A percentile compares a stretch with the other conserved stretches of the same genome.
phyloP scores from a whole-genome alignment of 2,888 invertebrate species.

The Ophion obscuratus region DNA sequence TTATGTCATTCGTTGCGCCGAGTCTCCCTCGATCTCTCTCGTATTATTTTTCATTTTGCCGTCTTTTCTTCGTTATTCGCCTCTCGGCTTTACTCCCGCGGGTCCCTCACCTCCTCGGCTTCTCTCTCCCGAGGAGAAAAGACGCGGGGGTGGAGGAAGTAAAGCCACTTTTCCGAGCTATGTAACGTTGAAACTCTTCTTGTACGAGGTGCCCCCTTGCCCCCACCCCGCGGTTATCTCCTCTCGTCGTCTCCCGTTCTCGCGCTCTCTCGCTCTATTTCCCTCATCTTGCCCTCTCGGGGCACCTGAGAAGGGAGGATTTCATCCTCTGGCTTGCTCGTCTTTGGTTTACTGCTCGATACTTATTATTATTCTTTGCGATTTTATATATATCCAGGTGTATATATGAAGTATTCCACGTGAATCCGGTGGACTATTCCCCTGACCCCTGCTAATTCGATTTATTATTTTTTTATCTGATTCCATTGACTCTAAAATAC shows the following conservation, averaged over 20 bases:
- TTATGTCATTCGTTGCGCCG: conserved; percentile 32
- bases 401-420: too few species aligned
- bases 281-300: neutral
- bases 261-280: neutral
- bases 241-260: neutral
- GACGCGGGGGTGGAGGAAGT: neutral
- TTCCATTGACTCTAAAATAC: too few species aligned
- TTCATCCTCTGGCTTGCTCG: neutral
- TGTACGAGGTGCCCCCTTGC: conserved; percentile 15
- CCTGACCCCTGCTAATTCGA: too few species aligned
- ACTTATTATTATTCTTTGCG: conserved; percentile 24
- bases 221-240: neutral
- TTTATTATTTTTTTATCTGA: too few species aligned
- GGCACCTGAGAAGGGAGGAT: neutral
- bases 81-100: conserved; percentile 5
- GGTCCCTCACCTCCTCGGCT: neutral
- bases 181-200: conserved; percentile 22
- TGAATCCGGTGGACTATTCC: too few species aligned
- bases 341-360: conserved; percentile 16
- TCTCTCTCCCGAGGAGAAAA: neutral
- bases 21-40: conserved; percentile 24
- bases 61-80: conserved; percentile 36
- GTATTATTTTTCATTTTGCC: conserved; percentile 52
- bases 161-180: conserved; percentile 34
- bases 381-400: conserved; percentile 12